Base-by-base conservation (phyloP, 2,888 invertebrate genomes). In the Embidobia sp. region DNA sequence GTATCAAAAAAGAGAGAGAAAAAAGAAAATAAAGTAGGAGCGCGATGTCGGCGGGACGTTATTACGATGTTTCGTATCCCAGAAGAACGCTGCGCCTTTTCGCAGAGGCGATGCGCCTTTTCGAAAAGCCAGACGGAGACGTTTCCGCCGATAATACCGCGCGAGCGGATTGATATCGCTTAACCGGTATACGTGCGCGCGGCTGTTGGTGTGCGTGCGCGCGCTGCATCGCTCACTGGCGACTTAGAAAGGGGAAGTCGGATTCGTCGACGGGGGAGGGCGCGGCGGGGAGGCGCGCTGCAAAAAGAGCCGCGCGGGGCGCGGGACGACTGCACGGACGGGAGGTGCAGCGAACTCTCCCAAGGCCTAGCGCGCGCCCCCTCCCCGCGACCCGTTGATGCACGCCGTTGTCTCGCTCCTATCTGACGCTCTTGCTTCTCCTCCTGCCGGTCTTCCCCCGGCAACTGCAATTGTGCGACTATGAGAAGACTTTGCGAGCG, bases 341-440 rank as follows among this genome's bases (percentile, higher is more conserved):
- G 83, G 87, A 87, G 89, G 89, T 89, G 89, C 89, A 89, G 87
- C 89, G 89, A 89, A 89, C 89, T 89, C 89, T 89, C 86, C 85
- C 89, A 89, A 89, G 89, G 89, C 86, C 89, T 89, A 84, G 79
- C 74, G 33, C 73, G 37, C 70, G 48, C 55, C 51, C 40, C 26
- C 72, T 76, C 44, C 74, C 67, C 66, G 64, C 61, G 29, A 48
- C 53, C 19, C 57, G 63, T 46, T 48, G 33, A 48, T 66, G 49
- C 76, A 57, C 70, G 55, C 63, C 57, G 57, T 66, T 51, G 44
- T 64, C 76, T 57, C 61, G 64, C 64, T 80, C 53, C 72, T 63
- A 63, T 64, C 77, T 59, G 70, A 70, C 79, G 79, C 75, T 77
- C 78, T 64, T 61, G 66, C 74, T 78, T 61, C 13, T 66, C 64